Conservation (phyloP, 2,797 vertebrate genomes). For the Euphonia xanthogaster region DNA sequence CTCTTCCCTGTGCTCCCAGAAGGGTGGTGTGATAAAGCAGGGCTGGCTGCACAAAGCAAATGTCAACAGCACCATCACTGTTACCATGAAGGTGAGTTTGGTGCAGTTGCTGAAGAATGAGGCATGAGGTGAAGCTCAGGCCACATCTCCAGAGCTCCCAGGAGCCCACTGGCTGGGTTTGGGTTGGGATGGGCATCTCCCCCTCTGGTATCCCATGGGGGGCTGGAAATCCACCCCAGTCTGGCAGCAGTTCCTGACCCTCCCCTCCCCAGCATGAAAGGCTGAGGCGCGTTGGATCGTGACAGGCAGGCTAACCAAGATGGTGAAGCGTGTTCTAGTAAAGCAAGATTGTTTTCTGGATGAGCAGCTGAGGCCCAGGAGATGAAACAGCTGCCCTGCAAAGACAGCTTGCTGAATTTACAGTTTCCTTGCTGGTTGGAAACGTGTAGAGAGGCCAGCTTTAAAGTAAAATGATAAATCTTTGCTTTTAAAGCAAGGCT, state of each 20-base stretch:
- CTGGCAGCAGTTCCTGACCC: neutral
- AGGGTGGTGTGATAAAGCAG: slow-evolving; percentile 93
- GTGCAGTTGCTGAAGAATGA: neutral
- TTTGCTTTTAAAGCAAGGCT: neutral
- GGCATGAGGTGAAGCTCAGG: neutral
- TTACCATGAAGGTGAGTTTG: slow-evolving; percentile 94
- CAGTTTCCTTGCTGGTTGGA: neutral
- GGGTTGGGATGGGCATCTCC: neutral
- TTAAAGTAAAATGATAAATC: slow-evolving; percentile 4
- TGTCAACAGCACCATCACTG: slow-evolving; percentile 95
- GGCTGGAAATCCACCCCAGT: neutral
- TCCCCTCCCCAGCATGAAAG: neutral
- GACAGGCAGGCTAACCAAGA: neutral
- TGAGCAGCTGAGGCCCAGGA: neutral
- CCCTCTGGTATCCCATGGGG: neutral
- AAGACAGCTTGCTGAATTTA: neutral
- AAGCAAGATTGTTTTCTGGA: neutral
- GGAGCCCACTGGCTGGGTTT: rapidly evolving
- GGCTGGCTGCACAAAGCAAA: slow-evolving; percentile 98
- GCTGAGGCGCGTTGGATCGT: neutral
- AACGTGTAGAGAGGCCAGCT: neutral
- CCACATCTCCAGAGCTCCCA: neutral
- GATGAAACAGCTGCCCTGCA: slow-evolving; percentile 27
- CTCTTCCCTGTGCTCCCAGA: slow-evolving; percentile 92
- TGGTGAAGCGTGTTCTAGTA: neutral